These are phyloP conservation scores for Bursaphelenchus mucronatus DNA, from an alignment of 1,140 invertebrate genomes.

Conservation along the genomic window DNA sequence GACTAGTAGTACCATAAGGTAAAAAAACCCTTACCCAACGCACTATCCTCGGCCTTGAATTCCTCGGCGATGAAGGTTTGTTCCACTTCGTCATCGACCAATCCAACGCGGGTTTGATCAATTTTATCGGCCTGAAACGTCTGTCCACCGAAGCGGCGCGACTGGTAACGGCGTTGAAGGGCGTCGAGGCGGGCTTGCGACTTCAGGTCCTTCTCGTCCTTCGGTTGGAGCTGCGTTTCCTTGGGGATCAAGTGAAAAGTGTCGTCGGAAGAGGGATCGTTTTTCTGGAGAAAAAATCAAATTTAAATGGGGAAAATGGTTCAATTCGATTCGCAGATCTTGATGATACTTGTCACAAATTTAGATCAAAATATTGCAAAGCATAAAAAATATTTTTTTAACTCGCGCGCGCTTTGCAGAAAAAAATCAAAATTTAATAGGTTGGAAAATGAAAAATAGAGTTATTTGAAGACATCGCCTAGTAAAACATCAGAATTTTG, in stretches of 20 bases:
- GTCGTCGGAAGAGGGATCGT: neutral
- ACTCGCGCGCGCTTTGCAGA: no score
- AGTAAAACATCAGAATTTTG: no score
- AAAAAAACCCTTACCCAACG: neutral
- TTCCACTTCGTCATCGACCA: slow-evolving; percentile 18
- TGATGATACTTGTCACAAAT: no score
- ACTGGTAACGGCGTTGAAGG: slow-evolving; percentile 25
- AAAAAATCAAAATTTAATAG: no score
- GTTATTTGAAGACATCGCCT: no score
- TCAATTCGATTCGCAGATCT: no score
- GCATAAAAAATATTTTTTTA: no score
- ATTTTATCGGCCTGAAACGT: neutral
- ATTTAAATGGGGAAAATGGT: no score
- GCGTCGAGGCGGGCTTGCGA: slow-evolving; percentile 28
- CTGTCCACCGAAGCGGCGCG: slow-evolving; percentile 10
- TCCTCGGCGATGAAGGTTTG: slow-evolving; percentile 20
- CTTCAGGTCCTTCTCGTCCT: neutral
- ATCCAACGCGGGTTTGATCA: slow-evolving; percentile 9
- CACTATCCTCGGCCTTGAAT: slow-evolving; percentile 9
- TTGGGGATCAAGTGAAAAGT: slow-evolving; percentile 11
- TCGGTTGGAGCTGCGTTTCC: neutral
- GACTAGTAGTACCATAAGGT: no score
- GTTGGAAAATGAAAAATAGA: no score
- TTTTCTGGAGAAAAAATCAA: neutral
- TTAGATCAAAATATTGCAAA: no score